Evolutionary conservation across 2,113 vertebrate species (phyloP).

Genomic region (Sapajus apella): DNA sequence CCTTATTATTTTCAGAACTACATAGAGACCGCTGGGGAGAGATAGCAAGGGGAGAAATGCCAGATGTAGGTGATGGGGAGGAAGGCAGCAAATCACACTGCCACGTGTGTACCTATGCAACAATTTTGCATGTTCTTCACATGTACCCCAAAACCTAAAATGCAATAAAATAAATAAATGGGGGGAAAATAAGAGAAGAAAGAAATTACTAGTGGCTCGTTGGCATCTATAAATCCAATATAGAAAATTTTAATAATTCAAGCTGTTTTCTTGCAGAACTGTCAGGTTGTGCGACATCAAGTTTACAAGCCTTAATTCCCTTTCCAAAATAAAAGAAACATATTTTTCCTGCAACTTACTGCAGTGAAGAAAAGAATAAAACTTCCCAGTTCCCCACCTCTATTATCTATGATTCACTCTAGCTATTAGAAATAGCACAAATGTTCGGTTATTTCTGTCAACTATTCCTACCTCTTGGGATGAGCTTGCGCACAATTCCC

Average conservation of each 20-base stretch:
- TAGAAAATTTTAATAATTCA: constrained; percentile 75
- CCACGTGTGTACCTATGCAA: too few relatives aligned
- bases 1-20: constrained; percentile 46
- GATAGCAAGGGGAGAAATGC: too few relatives aligned
- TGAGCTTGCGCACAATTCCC: not conserved
- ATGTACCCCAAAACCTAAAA: too few relatives aligned
- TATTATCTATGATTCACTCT: not conserved
- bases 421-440: not conserved
- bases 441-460: not conserved
- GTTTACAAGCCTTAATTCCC: constrained; percentile 69
- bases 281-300: constrained; percentile 69
- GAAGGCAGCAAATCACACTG: too few relatives aligned
- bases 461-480: not conserved
- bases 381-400: not conserved
- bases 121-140: too few relatives aligned
- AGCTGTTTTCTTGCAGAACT: constrained; percentile 59
- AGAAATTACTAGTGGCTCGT: not conserved
- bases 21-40: not conserved
- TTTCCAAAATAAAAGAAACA: constrained; percentile 24
- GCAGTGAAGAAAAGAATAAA: constrained; percentile 29
- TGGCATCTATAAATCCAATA: constrained; percentile 23
- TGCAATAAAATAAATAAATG: too few relatives aligned
- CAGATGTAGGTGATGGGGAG: too few relatives aligned
- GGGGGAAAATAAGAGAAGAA: not conserved
- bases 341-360: constrained; percentile 43